phyloP scores from a whole-genome alignment of 2,797 vertebrate species.

The Catostomus latipinnis region DNA sequence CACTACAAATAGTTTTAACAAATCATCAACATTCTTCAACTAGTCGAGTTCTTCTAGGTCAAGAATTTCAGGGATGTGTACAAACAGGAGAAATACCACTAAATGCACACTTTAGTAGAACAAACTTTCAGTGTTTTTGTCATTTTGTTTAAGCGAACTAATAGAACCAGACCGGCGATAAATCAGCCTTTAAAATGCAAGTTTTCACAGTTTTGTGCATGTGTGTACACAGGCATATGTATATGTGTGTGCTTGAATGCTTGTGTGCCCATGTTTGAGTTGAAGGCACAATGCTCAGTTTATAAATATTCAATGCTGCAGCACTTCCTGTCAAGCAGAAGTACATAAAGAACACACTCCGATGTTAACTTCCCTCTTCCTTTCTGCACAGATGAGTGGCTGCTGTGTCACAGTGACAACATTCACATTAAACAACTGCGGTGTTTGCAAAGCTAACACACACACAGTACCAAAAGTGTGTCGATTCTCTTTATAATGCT shows the following conservation, averaged over 20 bases:
- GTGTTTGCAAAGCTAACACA: constrained; percentile 17
- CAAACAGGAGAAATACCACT: too few relatives aligned
- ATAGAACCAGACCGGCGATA: too few relatives aligned
- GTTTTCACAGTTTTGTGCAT: not conserved
- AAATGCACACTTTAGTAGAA: too few relatives aligned
- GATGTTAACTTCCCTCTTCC: not conserved
- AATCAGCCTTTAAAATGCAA: too few relatives aligned
- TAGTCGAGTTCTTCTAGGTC: too few relatives aligned
- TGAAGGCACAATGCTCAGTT: constrained; percentile 12
- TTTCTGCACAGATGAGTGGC: constrained; percentile 5
- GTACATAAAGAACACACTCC: constrained; percentile 16
- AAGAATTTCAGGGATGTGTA: too few relatives aligned
- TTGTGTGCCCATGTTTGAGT: not conserved
- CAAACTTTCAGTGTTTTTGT: too few relatives aligned
- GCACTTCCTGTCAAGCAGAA: constrained; percentile 11
- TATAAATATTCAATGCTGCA: constrained; percentile 29
- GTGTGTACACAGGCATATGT: not conserved
- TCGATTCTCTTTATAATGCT: constrained; percentile 29
- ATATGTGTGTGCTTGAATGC: not conserved
- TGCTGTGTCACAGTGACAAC: not conserved
- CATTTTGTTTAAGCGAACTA: too few relatives aligned
- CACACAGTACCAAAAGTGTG: not conserved
- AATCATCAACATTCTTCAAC: too few relatives aligned
- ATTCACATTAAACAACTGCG: not conserved
- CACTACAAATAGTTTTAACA: too few relatives aligned